Percentiles rank a stretch among this genome's conserved stretches.
Evolutionary conservation across 2,797 vertebrate genomes (phyloP).

Genomic region (Malurus splendens): DNA sequence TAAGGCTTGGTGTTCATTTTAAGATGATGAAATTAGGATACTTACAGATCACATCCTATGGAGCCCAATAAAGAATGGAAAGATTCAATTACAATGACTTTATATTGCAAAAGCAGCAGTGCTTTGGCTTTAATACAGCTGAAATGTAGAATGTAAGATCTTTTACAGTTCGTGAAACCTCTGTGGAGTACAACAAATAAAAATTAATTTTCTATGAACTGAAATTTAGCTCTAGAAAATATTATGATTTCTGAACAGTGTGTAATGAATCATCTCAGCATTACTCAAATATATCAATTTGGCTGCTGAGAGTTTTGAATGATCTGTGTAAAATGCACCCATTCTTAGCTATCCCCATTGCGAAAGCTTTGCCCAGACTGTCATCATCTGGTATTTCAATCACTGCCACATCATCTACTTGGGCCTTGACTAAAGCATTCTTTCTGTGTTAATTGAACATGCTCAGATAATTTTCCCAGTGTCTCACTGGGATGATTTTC

Average conservation of each 20-base stretch:
- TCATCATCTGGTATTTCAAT: slow-evolving; percentile 4
- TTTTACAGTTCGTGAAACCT: slow-evolving; percentile 12
- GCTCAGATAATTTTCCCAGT: background rate
- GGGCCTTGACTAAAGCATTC: background rate
- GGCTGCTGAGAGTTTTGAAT: background rate
- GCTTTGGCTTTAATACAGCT: background rate
- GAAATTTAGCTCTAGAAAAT: background rate
- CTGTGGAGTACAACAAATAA: background rate
- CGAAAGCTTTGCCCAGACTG: slow-evolving; percentile 4
- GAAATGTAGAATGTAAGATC: background rate
- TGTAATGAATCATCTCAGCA: background rate
- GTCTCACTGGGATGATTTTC: background rate
- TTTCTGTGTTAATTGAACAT: background rate
- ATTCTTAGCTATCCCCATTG: background rate
- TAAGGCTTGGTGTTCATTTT: background rate
- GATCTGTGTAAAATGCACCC: background rate
- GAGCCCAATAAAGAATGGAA: background rate
- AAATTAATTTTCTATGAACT: background rate
- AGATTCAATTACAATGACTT: background rate
- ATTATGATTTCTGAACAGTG: background rate
- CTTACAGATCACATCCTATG: background rate
- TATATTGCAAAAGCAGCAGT: slow-evolving; percentile 1
- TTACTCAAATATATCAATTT: background rate
- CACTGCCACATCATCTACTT: background rate
- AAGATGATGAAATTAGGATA: background rate